Conservation (phyloP, 2,888 invertebrate species). For the Drosophila formosana region DNA sequence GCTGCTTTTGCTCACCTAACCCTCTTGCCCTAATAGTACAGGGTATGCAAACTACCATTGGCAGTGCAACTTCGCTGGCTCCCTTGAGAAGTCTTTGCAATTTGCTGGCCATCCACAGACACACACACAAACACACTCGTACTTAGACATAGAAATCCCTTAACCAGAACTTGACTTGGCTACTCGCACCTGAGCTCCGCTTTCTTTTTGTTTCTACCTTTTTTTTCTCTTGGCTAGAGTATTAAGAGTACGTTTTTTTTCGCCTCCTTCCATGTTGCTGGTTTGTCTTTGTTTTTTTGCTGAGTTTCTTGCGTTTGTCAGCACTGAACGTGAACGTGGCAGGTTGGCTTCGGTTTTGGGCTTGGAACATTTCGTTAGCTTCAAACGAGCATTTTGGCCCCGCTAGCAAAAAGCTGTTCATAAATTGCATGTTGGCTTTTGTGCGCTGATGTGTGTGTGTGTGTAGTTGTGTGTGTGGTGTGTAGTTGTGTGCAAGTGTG, state of each 20-base stretch:
- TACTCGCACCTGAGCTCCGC: constrained; percentile 48
- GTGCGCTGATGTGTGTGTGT: constrained; percentile 14
- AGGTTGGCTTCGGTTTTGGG: constrained; percentile 38
- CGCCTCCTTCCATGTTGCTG: not conserved
- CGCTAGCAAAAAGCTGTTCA: constrained; percentile 74
- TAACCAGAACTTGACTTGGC: constrained; percentile 15
- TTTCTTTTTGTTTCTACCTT: constrained; percentile 16
- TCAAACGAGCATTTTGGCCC: constrained; percentile 78
- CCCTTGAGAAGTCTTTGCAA: constrained; percentile 61
- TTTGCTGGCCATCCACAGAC: constrained; percentile 43
- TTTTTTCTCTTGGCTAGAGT: constrained; percentile 20
- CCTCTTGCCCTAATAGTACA: not conserved
- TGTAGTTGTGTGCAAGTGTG: constrained; percentile 23
- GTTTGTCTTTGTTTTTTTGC: constrained; percentile 24
- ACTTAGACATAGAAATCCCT: constrained; percentile 3
- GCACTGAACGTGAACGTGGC: constrained; percentile 32
- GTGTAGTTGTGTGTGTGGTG: constrained; percentile 11
- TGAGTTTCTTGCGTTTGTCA: constrained; percentile 42
- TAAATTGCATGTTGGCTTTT: constrained; percentile 81
- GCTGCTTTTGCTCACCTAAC: not conserved
- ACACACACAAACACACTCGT: constrained; percentile 6
- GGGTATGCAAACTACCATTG: constrained; percentile 44
- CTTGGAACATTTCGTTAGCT: constrained; percentile 68
- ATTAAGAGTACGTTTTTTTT: constrained; percentile 23
- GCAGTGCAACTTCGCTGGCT: constrained; percentile 42